Evolutionary conservation across 2,888 invertebrate genomes (phyloP).

Genomic region (Macrosoma leucophasiata): DNA sequence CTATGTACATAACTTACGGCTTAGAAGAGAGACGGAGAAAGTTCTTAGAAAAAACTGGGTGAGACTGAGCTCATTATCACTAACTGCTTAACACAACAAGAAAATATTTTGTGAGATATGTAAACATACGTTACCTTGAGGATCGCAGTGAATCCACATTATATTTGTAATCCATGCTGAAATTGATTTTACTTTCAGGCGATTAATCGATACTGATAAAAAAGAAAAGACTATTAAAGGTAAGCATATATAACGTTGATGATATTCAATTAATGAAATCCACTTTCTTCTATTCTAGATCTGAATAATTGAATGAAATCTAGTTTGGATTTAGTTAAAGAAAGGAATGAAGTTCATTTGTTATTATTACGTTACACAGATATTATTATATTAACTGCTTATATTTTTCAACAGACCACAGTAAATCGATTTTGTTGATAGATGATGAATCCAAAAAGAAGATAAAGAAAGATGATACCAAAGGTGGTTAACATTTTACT

Average conservation of each 20-base stretch:
- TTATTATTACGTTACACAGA: too few relatives aligned
- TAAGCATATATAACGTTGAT: conserved; percentile 6
- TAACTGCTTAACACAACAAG: too few relatives aligned
- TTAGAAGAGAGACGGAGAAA: conserved; percentile 49
- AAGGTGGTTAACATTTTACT: conserved; percentile 34
- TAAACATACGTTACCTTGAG: too few relatives aligned
- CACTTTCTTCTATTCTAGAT: too few relatives aligned
- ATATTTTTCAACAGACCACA: conserved; percentile 32
- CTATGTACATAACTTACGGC: conserved; percentile 48
- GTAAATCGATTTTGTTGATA: conserved; percentile 35
- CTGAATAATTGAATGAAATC: too few relatives aligned
- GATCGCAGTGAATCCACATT: conserved; percentile 2
- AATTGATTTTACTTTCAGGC: neutral
- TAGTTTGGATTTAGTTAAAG: too few relatives aligned
- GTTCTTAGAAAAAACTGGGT: conserved; percentile 34
- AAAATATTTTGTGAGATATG: too few relatives aligned
- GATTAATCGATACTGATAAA: conserved; percentile 7
- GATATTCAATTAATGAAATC: neutral
- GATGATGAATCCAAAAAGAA: conserved; percentile 52
- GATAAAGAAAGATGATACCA: conserved; percentile 50
- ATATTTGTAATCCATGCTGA: neutral
- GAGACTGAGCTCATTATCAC: too few relatives aligned
- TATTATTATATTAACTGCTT: too few relatives aligned
- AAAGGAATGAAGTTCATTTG: too few relatives aligned
- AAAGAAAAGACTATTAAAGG: conserved; percentile 17